Evolutionary conservation across 1,140 invertebrate genomes (phyloP), one percentile per base, ranked within the genome.

Genomic region (Nylanderia fulva): DNA sequence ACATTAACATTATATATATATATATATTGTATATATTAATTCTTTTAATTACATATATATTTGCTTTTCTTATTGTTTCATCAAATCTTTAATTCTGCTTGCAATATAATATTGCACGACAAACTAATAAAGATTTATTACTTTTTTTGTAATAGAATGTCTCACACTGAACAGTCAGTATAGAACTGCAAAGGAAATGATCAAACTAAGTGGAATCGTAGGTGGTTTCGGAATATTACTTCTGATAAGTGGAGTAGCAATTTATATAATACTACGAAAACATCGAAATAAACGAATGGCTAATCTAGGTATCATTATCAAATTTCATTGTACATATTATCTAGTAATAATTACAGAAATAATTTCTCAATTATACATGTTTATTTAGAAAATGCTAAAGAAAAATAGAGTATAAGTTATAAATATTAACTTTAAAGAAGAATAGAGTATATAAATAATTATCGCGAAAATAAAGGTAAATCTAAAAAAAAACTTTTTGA

Each of bases 151-250:
- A 29, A 2, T 45, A 82, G 77, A 71, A 58, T 82, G 77, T 2
- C 1, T 58, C n/a, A 1, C 18, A 45, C 33, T 72, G 6, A 56
- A 15, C 29, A 68, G 24, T 33, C 33, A 69, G 58, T 82, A 82
- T 13, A 42, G 1, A 2, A 6, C 15, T 18, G 18, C 33, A 11
- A 36, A 33, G 0, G 24, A 60, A 52, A 60, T 80, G 24, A 33
- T 61, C 3, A 69, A 52, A 48, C 1, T 80, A 68, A 48, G 13
- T 68, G 52, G 29, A 48, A 68, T 77, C 21, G 15, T 13, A 48
- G 7, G 36, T 63, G 45, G 42, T 52, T 15, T 56, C 5, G 77
- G 64, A 82, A 42, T 72, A 72, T 82, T 82, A 82, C 8, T 82
- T 58, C 4, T 72, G 33, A 27, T 36, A 18, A 2, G 33, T 24